A percentile compares a stretch with the other conserved stretches of the same genome.
phyloP scores from a whole-genome alignment of 2,113 vertebrate genomes.

The Pseudorectes ferrugineus region DNA sequence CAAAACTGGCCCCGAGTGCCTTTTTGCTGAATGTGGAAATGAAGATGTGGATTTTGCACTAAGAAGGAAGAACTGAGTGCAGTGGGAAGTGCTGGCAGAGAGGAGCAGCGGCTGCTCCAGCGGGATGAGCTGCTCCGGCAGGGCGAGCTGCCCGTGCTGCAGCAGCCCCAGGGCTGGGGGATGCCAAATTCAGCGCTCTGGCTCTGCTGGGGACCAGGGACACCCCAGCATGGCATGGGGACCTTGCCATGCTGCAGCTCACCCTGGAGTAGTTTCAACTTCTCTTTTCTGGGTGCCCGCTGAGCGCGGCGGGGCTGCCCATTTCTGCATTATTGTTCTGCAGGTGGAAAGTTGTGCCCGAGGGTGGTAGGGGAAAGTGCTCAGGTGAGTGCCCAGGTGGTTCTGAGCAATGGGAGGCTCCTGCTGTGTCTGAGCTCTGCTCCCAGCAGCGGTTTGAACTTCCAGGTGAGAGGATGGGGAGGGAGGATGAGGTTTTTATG shows the following conservation, averaged over 20 bases:
- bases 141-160: neutral
- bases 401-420: accelerated
- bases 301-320: neutral
- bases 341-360: neutral
- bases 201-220: neutral
- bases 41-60: neutral
- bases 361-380: neutral
- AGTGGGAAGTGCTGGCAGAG: neutral
- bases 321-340: neutral
- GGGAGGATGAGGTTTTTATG: neutral
- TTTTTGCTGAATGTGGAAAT: neutral
- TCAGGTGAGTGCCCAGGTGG: neutral
- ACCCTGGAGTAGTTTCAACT: neutral
- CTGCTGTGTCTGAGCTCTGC: neutral
- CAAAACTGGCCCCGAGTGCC: neutral
- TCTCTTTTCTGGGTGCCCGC: neutral
- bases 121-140: neutral
- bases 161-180: neutral
- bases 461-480: neutral
- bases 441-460: neutral
- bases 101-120: accelerated
- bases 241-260: neutral
- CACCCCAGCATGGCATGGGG: accelerated
- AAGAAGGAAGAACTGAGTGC: neutral
- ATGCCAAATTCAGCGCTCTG: accelerated